Evolutionary conservation across 2,113 vertebrate species (phyloP).

Genomic region (Lagopus leucura): DNA sequence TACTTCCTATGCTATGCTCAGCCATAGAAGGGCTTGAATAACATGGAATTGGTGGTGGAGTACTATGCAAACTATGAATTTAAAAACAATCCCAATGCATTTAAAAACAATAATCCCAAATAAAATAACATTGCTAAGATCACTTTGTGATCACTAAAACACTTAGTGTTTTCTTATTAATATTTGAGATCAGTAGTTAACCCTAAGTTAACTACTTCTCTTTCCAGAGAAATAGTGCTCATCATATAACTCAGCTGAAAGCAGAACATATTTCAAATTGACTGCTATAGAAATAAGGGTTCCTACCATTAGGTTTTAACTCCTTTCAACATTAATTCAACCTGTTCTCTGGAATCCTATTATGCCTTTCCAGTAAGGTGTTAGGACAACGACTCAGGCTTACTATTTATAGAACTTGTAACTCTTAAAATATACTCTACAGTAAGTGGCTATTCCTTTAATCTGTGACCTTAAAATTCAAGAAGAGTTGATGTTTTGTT

Average conservation of each 20-base stretch:
- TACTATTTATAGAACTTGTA: conserved; percentile 54
- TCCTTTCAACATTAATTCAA: conserved; percentile 23
- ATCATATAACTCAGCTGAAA: background rate
- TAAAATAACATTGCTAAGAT: background rate
- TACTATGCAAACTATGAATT: background rate
- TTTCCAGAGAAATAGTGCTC: background rate
- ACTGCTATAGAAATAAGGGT: background rate
- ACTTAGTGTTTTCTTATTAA: background rate
- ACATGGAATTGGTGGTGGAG: background rate
- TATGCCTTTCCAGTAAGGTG: conserved; percentile 64
- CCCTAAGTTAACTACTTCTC: background rate
- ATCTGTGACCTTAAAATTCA: conserved; percentile 67
- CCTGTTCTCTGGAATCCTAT: conserved; percentile 52
- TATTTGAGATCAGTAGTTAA: background rate
- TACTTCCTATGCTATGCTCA: background rate
- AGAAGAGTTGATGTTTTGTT: conserved; percentile 14
- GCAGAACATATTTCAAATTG: background rate
- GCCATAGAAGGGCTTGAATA: background rate
- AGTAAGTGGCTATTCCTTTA: conserved; percentile 60
- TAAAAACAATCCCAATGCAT: background rate
- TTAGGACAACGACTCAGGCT: conserved; percentile 16
- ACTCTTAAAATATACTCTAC: conserved; percentile 42
- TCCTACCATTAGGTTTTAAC: background rate
- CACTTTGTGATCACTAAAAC: background rate
- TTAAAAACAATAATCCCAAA: background rate